Evolutionary conservation across 2,797 vertebrate genomes (phyloP).

Genomic region (Bradypodion pumilum): DNA sequence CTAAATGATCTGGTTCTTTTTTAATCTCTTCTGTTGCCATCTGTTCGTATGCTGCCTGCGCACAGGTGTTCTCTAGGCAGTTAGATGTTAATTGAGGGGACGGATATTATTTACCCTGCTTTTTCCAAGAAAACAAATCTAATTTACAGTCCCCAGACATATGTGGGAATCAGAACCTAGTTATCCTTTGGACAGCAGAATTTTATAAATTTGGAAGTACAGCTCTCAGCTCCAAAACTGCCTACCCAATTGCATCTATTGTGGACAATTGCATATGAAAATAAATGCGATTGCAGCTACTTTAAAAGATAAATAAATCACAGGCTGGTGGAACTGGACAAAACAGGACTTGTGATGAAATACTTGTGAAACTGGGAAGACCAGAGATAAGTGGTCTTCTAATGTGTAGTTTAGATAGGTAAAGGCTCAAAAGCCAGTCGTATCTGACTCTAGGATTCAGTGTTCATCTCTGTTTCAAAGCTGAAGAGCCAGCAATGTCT

Average conservation of each 20-base stretch:
- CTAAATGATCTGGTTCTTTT: no score
- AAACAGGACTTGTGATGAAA: no score
- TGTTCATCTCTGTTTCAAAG: no score
- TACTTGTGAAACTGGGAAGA: not conserved
- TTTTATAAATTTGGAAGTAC: not conserved
- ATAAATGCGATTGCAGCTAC: no score
- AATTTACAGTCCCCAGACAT: not conserved
- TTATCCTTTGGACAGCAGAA: not conserved
- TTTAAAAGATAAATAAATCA: no score
- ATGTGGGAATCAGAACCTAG: not conserved
- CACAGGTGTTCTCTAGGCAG: not conserved
- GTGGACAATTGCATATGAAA: no score
- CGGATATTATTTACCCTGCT: not conserved
- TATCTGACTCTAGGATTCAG: no score
- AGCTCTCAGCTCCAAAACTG: not conserved
- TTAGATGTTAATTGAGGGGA: not conserved
- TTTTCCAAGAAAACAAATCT: not conserved
- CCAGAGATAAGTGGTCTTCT: not conserved
- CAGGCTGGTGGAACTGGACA: no score
- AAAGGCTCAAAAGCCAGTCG: no score
- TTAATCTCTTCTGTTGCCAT: no score
- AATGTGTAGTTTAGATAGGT: not conserved
- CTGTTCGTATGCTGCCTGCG: no score
- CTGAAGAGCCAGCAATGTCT: no score
- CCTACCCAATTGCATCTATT: not conserved